Evolutionary conservation across 2,888 invertebrate genomes (phyloP).

Genomic region (Brenthis daphne): DNA sequence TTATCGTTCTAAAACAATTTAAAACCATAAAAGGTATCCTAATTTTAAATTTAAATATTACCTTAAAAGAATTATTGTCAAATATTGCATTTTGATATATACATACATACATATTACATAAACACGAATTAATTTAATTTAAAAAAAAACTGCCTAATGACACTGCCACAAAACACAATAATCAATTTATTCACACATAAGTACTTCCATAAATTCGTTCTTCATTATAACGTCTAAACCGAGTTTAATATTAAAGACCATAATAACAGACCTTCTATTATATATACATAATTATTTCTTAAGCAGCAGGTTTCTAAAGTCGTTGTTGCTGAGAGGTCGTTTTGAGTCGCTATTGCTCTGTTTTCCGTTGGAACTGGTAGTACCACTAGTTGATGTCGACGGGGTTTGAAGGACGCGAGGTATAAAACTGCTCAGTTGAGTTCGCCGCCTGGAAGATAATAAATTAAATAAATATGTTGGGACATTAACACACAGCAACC

Average conservation of each 20-base stretch:
- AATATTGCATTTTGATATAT: no score
- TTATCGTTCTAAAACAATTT: no score
- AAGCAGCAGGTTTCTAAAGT: slow-evolving; percentile 81
- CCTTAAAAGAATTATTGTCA: no score
- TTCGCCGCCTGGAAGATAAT: slow-evolving; percentile 62
- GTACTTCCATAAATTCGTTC: not conserved
- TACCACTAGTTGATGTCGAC: slow-evolving; percentile 60
- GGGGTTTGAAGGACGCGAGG: slow-evolving; percentile 71
- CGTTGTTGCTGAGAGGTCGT: slow-evolving; percentile 74
- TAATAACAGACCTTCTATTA: not conserved
- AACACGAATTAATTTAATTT: no score
- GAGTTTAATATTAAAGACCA: not conserved
- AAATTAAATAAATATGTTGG: no score
- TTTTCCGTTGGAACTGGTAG: slow-evolving; percentile 51
- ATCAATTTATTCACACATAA: slow-evolving; percentile 11
- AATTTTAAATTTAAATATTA: no score
- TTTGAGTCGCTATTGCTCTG: slow-evolving; percentile 49
- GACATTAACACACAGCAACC: no score
- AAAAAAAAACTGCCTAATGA: no score
- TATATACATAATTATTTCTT: slow-evolving; percentile 49
- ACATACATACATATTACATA: no score
- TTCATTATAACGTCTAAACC: not conserved
- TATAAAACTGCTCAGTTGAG: slow-evolving; percentile 73
- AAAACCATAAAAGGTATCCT: no score
- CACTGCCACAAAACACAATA: not conserved